phyloP scores from a whole-genome alignment of 2,888 invertebrate genomes.

The Cheilosia variabilis region DNA sequence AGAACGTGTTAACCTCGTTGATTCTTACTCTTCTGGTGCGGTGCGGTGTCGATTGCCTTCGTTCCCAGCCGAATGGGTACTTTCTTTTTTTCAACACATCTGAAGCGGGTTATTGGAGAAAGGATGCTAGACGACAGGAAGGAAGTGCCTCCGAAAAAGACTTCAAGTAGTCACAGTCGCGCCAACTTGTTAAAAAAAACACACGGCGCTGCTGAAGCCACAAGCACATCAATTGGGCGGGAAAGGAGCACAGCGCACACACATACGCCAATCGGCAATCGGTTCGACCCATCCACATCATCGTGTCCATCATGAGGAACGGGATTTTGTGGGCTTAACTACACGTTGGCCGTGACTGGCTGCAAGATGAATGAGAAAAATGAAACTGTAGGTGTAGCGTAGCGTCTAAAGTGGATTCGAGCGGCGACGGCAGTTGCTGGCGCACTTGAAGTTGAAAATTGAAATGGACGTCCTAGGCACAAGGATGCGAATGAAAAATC shows the following conservation, averaged over 20 bases:
- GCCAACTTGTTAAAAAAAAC: constrained; percentile 47
- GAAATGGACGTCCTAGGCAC: constrained; percentile 55
- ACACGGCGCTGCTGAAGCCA: constrained; percentile 7
- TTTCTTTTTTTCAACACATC: constrained; percentile 9
- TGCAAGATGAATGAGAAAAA: constrained; percentile 52
- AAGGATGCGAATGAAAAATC: constrained; percentile 42
- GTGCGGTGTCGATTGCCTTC: constrained; percentile 51
- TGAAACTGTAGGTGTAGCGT: neutral
- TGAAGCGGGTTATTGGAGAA: constrained; percentile 32
- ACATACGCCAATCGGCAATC: constrained; percentile 31
- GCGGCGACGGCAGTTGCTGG: constrained; percentile 27
- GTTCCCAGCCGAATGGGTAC: constrained; percentile 7
- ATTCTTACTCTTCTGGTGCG: constrained; percentile 8
- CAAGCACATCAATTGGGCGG: constrained; percentile 48
- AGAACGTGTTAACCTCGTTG: constrained; percentile 50
- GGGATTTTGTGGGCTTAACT: constrained; percentile 61
- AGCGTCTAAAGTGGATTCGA: constrained; percentile 28
- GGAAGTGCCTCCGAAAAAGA: constrained; percentile 8
- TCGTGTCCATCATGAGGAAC: constrained; percentile 55
- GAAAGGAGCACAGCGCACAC: constrained; percentile 2
- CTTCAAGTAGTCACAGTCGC: constrained; percentile 31
- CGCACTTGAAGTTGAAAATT: constrained; percentile 52
- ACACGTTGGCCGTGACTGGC: constrained; percentile 49
- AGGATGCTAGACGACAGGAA: constrained; percentile 23
- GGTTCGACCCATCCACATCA: constrained; percentile 29